phyloP scores from a whole-genome alignment of 53 echinoderm and acorn worm species.

The Pentamera pediparva region DNA sequence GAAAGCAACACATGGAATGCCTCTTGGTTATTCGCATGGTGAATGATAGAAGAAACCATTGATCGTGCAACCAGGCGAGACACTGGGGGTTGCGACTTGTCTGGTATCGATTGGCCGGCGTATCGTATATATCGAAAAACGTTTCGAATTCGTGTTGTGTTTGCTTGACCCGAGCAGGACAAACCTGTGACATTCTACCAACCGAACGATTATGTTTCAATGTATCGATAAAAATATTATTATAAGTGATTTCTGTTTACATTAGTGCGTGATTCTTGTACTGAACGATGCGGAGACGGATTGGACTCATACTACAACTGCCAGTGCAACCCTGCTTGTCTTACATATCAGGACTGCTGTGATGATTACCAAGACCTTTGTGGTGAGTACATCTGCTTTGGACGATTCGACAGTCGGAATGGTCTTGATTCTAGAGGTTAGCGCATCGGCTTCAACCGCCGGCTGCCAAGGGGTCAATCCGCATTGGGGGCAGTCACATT shows the following conservation, averaged over 20 bases:
- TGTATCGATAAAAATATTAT: too few relatives aligned
- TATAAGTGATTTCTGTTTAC: not conserved
- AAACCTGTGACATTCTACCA: too few relatives aligned
- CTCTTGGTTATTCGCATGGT: too few relatives aligned
- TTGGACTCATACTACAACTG: conserved; percentile 11
- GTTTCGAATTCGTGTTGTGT: too few relatives aligned
- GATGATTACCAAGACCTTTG: conserved; percentile 21
- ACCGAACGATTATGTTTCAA: too few relatives aligned
- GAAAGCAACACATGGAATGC: not conserved
- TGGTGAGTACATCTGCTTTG: not conserved
- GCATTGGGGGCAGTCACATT: not conserved
- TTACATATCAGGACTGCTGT: conserved; percentile 19
- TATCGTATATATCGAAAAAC: too few relatives aligned
- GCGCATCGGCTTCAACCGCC: too few relatives aligned
- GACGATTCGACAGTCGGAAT: not conserved
- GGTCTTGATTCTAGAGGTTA: not conserved
- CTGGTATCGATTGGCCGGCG: not conserved
- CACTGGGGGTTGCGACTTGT: not conserved
- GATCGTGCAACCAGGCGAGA: not conserved
- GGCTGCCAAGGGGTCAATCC: too few relatives aligned
- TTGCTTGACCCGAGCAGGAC: too few relatives aligned
- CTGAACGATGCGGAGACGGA: conserved; percentile 15
- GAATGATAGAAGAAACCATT: too few relatives aligned
- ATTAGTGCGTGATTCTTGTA: conserved; percentile 12
- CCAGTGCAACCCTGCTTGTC: conserved; percentile 32